phyloP scores from a whole-genome alignment of 2,797 vertebrate species.

The Platyrinchus mystaceus region DNA sequence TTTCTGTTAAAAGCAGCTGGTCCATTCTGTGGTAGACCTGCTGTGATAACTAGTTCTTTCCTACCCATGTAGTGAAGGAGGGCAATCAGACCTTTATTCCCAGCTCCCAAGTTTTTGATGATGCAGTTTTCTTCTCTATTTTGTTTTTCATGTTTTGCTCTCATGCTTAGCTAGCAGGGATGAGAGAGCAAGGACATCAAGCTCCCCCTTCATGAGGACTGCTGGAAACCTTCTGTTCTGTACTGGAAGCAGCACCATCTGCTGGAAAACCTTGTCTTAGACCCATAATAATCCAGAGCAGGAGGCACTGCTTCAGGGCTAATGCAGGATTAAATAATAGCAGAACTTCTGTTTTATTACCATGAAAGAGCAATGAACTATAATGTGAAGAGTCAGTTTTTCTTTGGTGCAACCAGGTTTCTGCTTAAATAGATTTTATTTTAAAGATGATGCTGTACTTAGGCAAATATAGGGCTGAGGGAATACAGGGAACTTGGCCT shows the following conservation, averaged over 20 bases:
- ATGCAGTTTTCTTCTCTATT: not conserved
- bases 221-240: not conserved
- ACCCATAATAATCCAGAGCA: not conserved
- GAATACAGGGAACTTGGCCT: not conserved
- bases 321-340: not conserved
- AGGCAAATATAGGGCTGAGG: not conserved
- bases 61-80: not conserved
- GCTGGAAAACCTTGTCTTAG: not conserved
- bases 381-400: not conserved
- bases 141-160: not conserved
- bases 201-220: not conserved
- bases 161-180: not conserved
- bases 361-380: rapidly evolving
- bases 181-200: not conserved
- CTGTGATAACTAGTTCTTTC: not conserved
- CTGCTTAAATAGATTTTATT: not conserved
- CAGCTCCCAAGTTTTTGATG: not conserved
- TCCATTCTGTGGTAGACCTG: not conserved
- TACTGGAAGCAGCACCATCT: slow-evolving; percentile 55
- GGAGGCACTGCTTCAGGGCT: not conserved
- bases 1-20: not conserved
- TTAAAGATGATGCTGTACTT: not conserved
- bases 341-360: not conserved
- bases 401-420: not conserved
- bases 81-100: not conserved